phyloP scores from a whole-genome alignment of 2,888 invertebrate species.

The Listrodromus nycthemerus region DNA sequence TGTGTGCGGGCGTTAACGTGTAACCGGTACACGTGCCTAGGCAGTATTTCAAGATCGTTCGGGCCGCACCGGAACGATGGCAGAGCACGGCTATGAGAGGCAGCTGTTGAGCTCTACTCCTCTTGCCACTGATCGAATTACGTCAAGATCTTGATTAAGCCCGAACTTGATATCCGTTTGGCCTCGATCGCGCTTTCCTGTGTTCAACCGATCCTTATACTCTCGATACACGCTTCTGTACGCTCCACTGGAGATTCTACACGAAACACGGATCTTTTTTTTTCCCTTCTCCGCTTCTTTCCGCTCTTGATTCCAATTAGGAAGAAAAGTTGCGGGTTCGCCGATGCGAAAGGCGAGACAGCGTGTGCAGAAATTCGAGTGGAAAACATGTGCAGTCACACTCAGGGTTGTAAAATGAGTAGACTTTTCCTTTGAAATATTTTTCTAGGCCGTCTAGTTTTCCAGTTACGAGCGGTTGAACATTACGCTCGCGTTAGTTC shows the following conservation, averaged over 20 bases:
- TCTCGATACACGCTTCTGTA: constrained; percentile 20
- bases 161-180: constrained; percentile 53
- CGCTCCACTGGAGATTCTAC: neutral
- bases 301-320: neutral
- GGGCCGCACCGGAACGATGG: constrained; percentile 19
- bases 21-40: constrained; percentile 45
- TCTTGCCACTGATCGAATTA: constrained; percentile 53
- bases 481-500: neutral
- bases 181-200: constrained; percentile 46
- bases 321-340: neutral
- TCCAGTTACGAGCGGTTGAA: neutral
- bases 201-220: constrained; percentile 29
- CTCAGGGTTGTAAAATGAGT: too few relatives aligned
- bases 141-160: constrained; percentile 56
- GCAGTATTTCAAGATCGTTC: constrained; percentile 43
- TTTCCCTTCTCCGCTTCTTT: neutral
- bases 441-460: neutral
- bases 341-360: neutral
- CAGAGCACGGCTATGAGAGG: constrained; percentile 10
- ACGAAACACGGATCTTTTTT: neutral
- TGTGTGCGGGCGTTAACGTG: neutral
- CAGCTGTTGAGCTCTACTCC: constrained; percentile 29
- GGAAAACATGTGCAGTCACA: neutral
- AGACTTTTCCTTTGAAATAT: neutral
- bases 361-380: neutral